Conservation (phyloP, 1,140 invertebrate species). For the Trachelipus rathkii region DNA sequence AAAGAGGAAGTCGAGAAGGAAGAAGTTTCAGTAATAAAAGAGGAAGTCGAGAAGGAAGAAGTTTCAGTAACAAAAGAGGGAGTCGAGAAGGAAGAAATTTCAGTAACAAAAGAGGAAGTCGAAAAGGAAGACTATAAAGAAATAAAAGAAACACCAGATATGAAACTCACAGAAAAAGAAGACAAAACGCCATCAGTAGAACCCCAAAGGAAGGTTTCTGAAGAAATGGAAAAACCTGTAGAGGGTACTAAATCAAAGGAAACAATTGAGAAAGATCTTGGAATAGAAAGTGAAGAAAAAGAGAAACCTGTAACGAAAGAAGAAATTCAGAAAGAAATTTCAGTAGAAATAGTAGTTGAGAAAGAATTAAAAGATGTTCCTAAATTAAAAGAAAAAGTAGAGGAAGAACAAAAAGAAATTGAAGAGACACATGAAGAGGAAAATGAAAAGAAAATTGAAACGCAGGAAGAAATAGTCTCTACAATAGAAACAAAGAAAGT, state of each 20-base stretch:
- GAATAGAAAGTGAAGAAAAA: not conserved
- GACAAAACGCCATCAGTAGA: not conserved
- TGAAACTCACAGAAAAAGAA: not conserved
- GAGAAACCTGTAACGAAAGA: not conserved
- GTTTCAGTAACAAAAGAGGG: too few relatives aligned
- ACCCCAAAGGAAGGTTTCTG: not conserved
- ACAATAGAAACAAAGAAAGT: too few relatives aligned
- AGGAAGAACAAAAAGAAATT: too few relatives aligned
- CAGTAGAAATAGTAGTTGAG: not conserved
- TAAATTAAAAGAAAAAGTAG: not conserved
- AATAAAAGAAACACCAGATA: not conserved
- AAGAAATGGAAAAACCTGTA: constrained; percentile 11
- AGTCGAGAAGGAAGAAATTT: too few relatives aligned
- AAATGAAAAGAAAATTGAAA: too few relatives aligned
- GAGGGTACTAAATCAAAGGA: not conserved
- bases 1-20: too few relatives aligned
- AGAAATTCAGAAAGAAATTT: not conserved
- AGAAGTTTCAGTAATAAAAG: too few relatives aligned
- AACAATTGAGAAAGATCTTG: not conserved
- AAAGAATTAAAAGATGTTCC: not conserved
- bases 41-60: too few relatives aligned
- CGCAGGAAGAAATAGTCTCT: too few relatives aligned
- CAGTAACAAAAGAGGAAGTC: too few relatives aligned
- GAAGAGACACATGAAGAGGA: too few relatives aligned
- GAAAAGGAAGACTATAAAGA: too few relatives aligned